phyloP scores from a whole-genome alignment of 1,140 invertebrate genomes.

The Campoletis sonorensis region DNA sequence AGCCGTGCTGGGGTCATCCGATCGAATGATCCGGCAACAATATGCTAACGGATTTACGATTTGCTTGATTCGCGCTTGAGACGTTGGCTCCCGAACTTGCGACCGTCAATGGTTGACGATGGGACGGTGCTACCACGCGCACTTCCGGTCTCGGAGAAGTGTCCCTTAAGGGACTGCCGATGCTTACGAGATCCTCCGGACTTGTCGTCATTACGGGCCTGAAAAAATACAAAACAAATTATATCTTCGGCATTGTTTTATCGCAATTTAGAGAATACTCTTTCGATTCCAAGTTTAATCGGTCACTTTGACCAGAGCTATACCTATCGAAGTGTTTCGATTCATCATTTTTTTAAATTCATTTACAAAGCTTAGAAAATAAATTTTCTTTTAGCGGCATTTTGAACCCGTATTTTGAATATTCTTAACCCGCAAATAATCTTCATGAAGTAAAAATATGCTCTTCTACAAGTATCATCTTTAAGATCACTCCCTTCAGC shows the following conservation, averaged over 20 bases:
- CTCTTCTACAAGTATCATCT: neutral
- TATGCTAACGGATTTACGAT: conserved; percentile 74
- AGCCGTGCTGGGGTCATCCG: conserved; percentile 70
- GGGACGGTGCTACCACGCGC: conserved; percentile 68
- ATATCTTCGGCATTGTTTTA: neutral
- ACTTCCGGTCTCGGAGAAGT: conserved; percentile 68
- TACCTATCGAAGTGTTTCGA: too few relatives aligned
- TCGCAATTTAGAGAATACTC: neutral
- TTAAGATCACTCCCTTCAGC: neutral
- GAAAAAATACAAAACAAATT: conserved; percentile 39
- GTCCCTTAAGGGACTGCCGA: conserved; percentile 63
- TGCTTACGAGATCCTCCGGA: conserved; percentile 57
- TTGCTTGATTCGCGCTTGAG: conserved; percentile 48
- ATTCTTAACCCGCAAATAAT: too few relatives aligned
- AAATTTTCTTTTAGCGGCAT: too few relatives aligned
- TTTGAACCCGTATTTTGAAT: too few relatives aligned
- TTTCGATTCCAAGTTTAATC: neutral
- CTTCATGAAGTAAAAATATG: too few relatives aligned
- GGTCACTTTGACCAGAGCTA: too few relatives aligned
- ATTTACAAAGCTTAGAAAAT: too few relatives aligned
- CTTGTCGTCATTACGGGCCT: conserved; percentile 59
- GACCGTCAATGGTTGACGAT: conserved; percentile 61
- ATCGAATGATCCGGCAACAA: conserved; percentile 68
- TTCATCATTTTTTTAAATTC: too few relatives aligned
- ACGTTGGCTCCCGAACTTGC: conserved; percentile 36